These are phyloP conservation scores for Pollicipes pollicipes DNA, from an alignment of 1,140 invertebrate genomes.

Conservation along the genomic window DNA sequence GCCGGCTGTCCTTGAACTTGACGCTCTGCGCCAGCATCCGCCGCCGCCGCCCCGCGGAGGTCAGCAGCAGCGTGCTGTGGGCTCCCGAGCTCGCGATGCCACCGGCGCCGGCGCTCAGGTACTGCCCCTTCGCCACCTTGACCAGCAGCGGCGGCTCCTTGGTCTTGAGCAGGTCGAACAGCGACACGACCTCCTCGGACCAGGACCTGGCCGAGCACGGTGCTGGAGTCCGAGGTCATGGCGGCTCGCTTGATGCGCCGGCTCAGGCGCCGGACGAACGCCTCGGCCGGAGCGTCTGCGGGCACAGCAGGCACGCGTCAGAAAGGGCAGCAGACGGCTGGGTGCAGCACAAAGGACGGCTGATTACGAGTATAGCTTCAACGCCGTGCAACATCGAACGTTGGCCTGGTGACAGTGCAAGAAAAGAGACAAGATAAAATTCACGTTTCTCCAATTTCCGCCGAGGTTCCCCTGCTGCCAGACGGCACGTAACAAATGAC, in stretches of 20 bases:
- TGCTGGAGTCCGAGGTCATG: constrained; percentile 19
- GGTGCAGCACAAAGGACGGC: too few relatives aligned
- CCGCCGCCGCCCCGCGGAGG: constrained; percentile 58
- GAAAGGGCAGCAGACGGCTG: too few relatives aligned
- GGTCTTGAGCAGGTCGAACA: constrained; percentile 60
- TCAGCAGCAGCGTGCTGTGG: constrained; percentile 58
- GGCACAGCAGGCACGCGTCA: background rate
- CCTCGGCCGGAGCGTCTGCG: background rate
- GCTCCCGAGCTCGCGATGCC: constrained; percentile 66
- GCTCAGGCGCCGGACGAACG: background rate
- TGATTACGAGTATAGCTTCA: too few relatives aligned
- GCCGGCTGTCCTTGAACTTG: constrained; percentile 64
- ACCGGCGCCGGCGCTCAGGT: constrained; percentile 47
- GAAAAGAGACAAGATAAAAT: too few relatives aligned
- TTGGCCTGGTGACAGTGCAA: too few relatives aligned
- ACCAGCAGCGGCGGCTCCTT: constrained; percentile 62
- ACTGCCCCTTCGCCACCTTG: constrained; percentile 81
- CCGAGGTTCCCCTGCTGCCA: too few relatives aligned
- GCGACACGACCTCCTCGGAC: constrained; percentile 55
- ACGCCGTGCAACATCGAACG: too few relatives aligned
- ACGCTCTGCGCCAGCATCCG: constrained; percentile 74
- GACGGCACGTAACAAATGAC: too few relatives aligned
- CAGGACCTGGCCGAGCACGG: constrained; percentile 33
- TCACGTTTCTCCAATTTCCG: too few relatives aligned
- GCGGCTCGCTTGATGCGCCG: constrained; percentile 3